Evolutionary conservation across 2,888 invertebrate genomes (phyloP), one percentile per base, ranked within the genome.

Genomic region (Alloplasta piceator): DNA sequence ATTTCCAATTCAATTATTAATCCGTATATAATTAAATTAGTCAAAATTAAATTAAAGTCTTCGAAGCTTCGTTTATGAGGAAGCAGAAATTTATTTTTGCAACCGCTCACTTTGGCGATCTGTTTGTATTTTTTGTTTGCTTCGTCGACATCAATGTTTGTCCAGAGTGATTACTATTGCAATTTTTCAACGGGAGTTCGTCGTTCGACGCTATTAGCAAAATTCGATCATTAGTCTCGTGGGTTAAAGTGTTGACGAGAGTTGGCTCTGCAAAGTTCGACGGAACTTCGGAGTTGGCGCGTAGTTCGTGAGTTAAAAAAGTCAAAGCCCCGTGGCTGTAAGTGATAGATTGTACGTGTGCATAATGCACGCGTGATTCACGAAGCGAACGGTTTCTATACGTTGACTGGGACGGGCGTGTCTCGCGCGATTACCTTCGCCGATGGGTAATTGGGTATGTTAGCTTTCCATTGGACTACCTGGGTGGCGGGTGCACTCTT

Each of bases 371-470:
- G 63, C 26, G n/a, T 46, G 56, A 36, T 71, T 61, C 41, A 71
- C 70, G 56, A 64, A 70, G 74, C 36, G 73, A 78, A 41, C 36
- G 63, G 58, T 61, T 56, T 71, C 64, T 56, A 26, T 26, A 55
- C 63, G 52, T 60, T 71, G 70, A 38, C 55, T 60, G 26, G 26
- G 67, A 73, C 84, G 83, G 86, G 85, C 78, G 84, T 82, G 73
- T 75, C 83, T 61, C 64, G 58, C 58, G 56, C 74, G 80, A 84
- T 83, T 74, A 82, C 73, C 78, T 76, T 64, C 50, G 74, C 60
- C 67, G 80, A 80, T 80, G 78, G 80, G 83, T 83, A 84, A 84
- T 84, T 84, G 84, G 83, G 70, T 26, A 26, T 26, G 26, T 26
- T 76, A 64, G 82, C 76, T 80, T 83, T 83, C 74, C 66, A 71